Conservation (phyloP, 64 coral and sea anemone genomes). For the Stichodactyla helianthus region DNA sequence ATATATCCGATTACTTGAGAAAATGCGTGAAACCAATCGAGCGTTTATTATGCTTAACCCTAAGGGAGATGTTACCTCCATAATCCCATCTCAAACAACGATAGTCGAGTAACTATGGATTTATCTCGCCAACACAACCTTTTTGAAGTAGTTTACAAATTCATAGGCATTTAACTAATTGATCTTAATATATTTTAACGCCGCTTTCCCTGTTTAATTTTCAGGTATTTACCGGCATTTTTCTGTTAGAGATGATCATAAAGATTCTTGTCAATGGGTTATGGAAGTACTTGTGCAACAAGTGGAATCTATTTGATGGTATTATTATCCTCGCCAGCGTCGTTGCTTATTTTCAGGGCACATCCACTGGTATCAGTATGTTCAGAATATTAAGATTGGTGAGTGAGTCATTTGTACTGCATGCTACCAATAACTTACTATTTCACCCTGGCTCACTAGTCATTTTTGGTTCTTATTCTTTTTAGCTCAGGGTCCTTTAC, state of each 20-base stretch:
- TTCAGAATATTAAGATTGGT: constrained; percentile 90
- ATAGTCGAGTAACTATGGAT: no score
- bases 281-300: constrained; percentile 66
- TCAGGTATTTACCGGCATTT: constrained; percentile 82
- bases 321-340: constrained; percentile 81
- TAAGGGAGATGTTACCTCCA: no score
- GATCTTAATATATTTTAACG: background rate
- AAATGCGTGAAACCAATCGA: no score
- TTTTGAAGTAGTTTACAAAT: no score
- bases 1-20: no score
- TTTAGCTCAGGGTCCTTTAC: constrained; percentile 78
- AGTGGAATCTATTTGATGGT: constrained; percentile 90
- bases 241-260: constrained; percentile 84
- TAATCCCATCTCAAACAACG: no score
- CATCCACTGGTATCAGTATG: constrained; percentile 71
- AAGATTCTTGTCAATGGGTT: constrained; percentile 70
- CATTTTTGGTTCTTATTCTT: background rate
- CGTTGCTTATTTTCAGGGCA: constrained; percentile 54
- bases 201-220: background rate
- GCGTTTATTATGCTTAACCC: no score
- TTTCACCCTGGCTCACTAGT: background rate
- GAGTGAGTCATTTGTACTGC: background rate
- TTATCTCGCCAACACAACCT: no score
- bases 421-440: background rate
- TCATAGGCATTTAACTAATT: background rate